Base-by-base conservation (phyloP, 1,140 invertebrate genomes). In the Macrocentrus cingulum region DNA sequence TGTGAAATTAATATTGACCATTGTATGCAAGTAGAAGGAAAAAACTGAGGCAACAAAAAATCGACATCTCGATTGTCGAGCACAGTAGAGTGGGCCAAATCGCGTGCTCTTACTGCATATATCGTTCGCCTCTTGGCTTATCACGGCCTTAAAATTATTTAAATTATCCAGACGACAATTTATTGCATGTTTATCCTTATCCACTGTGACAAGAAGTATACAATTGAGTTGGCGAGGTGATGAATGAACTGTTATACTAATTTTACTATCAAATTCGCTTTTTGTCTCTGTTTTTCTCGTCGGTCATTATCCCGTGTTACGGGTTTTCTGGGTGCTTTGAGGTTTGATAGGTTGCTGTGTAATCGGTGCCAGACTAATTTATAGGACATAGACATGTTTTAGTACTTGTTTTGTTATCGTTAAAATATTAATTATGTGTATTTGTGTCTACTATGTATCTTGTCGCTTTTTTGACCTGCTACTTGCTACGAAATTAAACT, bases 391-490 rank as follows among this genome's bases (percentile, higher is more conserved):
- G 4, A 34, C 18, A 15, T 11, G n/a, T 52, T 59, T 59, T 59
- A 59, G 22, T 37, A n/a, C 56, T 41, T 60, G 58, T 54, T 32
- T 1, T 45, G 29, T 41, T 60, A 60, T 60, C 58, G 9, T 49
- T 46, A 29, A 29, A 39, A 45, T 52, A 48, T n/a, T 60, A 60
- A 60, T 60, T 54, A 59, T 60, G 42, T 59, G 48, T 60, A 54
- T 60, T 51, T 52, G 23, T 52, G 48, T 29, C 25, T 5, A 29
- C 25, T 29, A 5, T 9, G 4, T 29, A 5, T 29, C 9, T 29
- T 29, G 4, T 29, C 25, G 4, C 25, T 29, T 29, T 29, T 29
- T 9, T 29, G n/a, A n/a, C n/a, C n/a, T n/a, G n/a, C n/a, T n/a
- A n/a, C n/a, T n/a, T n/a, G n/a, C n/a, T n/a, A n/a, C n/a, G n/a